Evolutionary conservation across 2,888 invertebrate genomes (phyloP), one percentile per base, ranked within the genome.

Genomic region (Meta bourneti): DNA sequence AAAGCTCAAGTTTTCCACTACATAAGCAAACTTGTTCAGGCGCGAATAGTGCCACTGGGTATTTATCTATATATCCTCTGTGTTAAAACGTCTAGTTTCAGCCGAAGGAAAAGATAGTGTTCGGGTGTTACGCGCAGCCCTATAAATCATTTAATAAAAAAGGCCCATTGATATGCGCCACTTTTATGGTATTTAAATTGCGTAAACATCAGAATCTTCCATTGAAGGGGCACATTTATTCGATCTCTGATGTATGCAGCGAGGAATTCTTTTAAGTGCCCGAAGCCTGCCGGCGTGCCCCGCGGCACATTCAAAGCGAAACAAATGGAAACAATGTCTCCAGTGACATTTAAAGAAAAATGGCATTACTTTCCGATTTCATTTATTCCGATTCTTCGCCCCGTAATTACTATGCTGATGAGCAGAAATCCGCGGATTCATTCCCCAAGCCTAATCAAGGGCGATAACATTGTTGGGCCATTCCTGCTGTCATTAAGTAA

Each of bases 401-500:
- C 9, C 34, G 49, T 86, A 86, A 86, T 86, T 86, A 86, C 78
- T 34, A 34, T 34, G 74, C 74, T 74, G 19, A 34, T 34, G 74
- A 34, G 71, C 16, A 4, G 34, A 61, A 20, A 34, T 34, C 74
- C 71, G 61, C 9, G 34, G 34, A 75, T 75, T 77, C 85, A 69
- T 85, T 77, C 13, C 16, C 34, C 9, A 75, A 69, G 69, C 80
- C 80, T 78, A 81, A 81, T 81, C 80, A 81, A 69, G 54, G 69
- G 34, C n/a, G 34, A 19, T 52, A 19, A 54, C 77, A 86, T 78
- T 78, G 34, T 9, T 13, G 7, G 52, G 16, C 19, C 77, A 86
- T 86, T 86, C 85, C 54, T 70, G 11, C 19, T 54, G 85, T 77
- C 85, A 86, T 86, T 86, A 86, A 71, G 49, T 48, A 74, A 51